Percentiles rank a stretch among this genome's conserved stretches.
These are phyloP conservation scores for Eumeta japonica DNA, from an alignment of 1,140 invertebrate genomes.

Conservation along the genomic window DNA sequence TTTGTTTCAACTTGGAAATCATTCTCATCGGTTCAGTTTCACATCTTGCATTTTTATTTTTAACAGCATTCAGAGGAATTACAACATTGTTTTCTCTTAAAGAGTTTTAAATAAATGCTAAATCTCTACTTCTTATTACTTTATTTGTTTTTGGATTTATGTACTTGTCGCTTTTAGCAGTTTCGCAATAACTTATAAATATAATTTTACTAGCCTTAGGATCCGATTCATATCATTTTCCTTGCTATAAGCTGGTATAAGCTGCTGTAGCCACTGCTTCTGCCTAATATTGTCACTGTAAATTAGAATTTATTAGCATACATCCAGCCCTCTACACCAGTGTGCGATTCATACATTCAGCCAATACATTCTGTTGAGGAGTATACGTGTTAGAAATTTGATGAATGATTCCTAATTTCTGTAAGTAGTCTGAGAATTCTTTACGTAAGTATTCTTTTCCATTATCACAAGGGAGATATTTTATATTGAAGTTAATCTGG, in stretches of 20 bases:
- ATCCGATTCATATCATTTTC: conserved; percentile 24
- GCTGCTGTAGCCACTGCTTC: conserved; percentile 3
- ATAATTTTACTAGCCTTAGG: conserved; percentile 21
- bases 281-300: conserved; percentile 1
- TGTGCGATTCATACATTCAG: conserved; percentile 1
- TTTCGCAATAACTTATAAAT: conserved; percentile 22
- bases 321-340: conserved; percentile 1
- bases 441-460: conserved; percentile 3
- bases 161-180: conserved; percentile 22
- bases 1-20: too few species aligned
- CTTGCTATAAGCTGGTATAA: too few species aligned
- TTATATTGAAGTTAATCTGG: conserved; percentile 1
- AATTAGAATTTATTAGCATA: neutral
- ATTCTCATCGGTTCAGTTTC: too few species aligned
- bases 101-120: conserved; percentile 9
- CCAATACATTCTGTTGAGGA: neutral
- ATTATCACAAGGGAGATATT: conserved; percentile 6
- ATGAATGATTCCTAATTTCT: neutral
- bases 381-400: conserved; percentile 2
- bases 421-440: neutral
- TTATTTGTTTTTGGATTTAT: conserved; percentile 8
- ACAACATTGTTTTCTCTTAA: conserved; percentile 5
- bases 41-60: too few species aligned
- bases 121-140: conserved; percentile 13
- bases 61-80: conserved; percentile 6